Evolutionary conservation across 2,113 vertebrate genomes (phyloP).

Genomic region (Actinemys pallida): DNA sequence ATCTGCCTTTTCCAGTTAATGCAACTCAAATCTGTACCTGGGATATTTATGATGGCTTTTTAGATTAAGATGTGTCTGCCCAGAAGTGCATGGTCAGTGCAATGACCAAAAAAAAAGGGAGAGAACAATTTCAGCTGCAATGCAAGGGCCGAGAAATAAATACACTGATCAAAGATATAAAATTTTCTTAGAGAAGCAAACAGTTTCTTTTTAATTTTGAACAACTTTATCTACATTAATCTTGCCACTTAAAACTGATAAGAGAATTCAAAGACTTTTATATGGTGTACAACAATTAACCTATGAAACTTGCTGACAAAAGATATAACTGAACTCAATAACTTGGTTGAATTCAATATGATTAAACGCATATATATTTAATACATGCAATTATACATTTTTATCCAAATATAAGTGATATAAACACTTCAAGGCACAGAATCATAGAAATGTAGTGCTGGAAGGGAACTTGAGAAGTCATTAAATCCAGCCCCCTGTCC

Average conservation of each 20-base stretch:
- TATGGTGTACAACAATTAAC: not conserved
- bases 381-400: not conserved
- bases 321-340: not conserved
- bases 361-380: not conserved
- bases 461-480: not conserved
- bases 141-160: not conserved
- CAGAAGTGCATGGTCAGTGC: not conserved
- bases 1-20: conserved; percentile 53
- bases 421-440: not conserved
- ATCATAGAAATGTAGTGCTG: not conserved
- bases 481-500: not conserved
- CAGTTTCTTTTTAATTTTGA: not conserved
- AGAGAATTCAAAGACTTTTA: not conserved
- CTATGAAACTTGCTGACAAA: not conserved
- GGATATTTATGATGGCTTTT: conserved; percentile 60
- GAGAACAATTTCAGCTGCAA: not conserved
- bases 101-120: not conserved
- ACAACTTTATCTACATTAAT: not conserved
- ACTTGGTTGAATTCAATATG: not conserved
- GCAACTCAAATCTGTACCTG: conserved; percentile 61
- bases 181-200: not conserved
- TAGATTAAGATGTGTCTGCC: conserved; percentile 50
- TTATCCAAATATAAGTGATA: not conserved
- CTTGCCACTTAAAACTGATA: not conserved
- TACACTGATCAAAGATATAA: not conserved